A percentile compares a stretch with the other conserved stretches of the same genome.
phyloP scores from a whole-genome alignment of 2,113 vertebrate genomes.

The Crypturellus undulatus region DNA sequence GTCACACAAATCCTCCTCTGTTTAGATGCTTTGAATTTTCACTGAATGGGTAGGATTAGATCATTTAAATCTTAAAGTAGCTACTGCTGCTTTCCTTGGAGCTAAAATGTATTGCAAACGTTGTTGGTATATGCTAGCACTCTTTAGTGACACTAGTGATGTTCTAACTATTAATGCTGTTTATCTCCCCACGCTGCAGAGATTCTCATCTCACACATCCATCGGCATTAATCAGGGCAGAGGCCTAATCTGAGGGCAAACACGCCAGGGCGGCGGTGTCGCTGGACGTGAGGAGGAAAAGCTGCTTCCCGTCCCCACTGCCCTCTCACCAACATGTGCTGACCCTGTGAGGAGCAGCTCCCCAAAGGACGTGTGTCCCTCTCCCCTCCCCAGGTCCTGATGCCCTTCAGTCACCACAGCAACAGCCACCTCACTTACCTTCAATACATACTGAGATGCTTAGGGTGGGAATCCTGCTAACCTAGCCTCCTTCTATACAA shows the following conservation, averaged over 20 bases:
- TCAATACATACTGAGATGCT: not conserved
- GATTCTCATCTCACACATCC: conserved; percentile 53
- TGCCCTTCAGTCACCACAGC: not conserved
- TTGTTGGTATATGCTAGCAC: not conserved
- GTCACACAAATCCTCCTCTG: not conserved
- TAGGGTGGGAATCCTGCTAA: not conserved
- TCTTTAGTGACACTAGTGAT: conserved; percentile 40
- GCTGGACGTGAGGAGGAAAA: conserved; percentile 42
- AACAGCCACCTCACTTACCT: not conserved
- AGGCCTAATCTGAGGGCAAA: conserved; percentile 43
- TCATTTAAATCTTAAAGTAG: conserved; percentile 16
- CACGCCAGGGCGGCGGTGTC: conserved; percentile 34
- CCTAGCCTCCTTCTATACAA: not conserved
- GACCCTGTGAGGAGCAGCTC: not conserved
- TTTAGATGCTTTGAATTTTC: not conserved
- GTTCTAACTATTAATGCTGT: conserved; percentile 21
- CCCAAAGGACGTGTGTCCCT: not conserved
- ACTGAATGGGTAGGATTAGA: not conserved
- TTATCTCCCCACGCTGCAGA: not conserved
- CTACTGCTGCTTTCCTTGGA: conserved; percentile 27
- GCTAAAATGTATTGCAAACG: not conserved
- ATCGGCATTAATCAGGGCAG: conserved; percentile 52
- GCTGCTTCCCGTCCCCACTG: conserved; percentile 9
- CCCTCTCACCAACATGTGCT: fast-evolving
- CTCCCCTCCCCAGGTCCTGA: not conserved